Evolutionary conservation across 2,797 vertebrate species (phyloP).

Genomic region (Catostomus latipinnis): DNA sequence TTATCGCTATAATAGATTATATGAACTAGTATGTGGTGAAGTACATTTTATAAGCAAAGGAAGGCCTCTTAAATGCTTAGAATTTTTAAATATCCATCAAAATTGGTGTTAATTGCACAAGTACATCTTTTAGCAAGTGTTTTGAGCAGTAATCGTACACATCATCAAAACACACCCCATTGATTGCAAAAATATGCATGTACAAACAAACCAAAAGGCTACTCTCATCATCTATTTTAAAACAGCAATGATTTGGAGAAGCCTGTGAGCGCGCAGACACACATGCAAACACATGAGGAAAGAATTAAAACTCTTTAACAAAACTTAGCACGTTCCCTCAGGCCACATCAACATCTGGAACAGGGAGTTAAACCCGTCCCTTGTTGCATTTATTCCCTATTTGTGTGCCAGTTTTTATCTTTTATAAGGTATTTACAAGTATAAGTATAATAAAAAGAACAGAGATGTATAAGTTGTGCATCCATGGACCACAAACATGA

Average conservation of each 20-base stretch:
- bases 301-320: constrained; percentile 37
- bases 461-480: neutral
- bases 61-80: neutral
- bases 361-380: constrained; percentile 1
- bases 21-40: neutral
- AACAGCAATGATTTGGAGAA: neutral
- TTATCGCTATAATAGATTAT: neutral
- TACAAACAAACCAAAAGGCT: neutral
- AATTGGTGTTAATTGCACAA: neutral
- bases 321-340: constrained; percentile 40
- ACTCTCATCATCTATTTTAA: neutral
- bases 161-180: neutral
- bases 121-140: neutral
- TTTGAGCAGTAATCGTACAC: neutral
- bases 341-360: constrained; percentile 61
- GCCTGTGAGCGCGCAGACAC: neutral
- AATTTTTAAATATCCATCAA: neutral
- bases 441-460: neutral
- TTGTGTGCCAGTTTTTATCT: neutral
- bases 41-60: neutral
- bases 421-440: neutral
- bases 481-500: neutral
- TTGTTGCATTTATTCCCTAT: constrained; percentile 9
- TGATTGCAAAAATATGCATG: neutral
- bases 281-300: constrained; percentile 33